phyloP scores from a whole-genome alignment of 2,113 vertebrate genomes.

The Brachypodius melanocephalos region DNA sequence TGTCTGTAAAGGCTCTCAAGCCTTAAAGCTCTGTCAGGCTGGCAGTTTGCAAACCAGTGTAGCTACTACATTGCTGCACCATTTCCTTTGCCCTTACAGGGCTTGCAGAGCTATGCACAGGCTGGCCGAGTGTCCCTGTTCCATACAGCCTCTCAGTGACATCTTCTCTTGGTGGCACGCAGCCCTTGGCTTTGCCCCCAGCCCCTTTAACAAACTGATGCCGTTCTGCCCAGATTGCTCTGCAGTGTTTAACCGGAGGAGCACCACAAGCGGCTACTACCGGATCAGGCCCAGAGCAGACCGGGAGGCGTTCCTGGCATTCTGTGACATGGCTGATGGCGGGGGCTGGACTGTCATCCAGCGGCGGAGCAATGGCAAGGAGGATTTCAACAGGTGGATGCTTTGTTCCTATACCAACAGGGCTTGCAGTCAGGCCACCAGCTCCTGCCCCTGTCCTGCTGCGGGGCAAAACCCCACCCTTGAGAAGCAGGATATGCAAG shows the following conservation, averaged over 20 bases:
- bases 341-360: slow-evolving; percentile 90
- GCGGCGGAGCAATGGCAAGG: slow-evolving; percentile 80
- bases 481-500: neutral
- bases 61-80: neutral
- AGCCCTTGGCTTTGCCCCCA: neutral
- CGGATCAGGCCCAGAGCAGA: slow-evolving; percentile 75
- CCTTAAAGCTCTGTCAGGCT: neutral
- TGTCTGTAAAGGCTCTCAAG: neutral
- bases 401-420: rapidly evolving
- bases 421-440: neutral
- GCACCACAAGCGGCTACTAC: slow-evolving; percentile 79
- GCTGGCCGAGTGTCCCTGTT: neutral
- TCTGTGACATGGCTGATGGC: slow-evolving; percentile 89
- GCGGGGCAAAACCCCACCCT: neutral
- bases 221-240: slow-evolving; percentile 77
- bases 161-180: neutral
- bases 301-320: slow-evolving; percentile 81
- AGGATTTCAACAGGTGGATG: slow-evolving; percentile 83
- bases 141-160: neutral
- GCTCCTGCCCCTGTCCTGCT: neutral
- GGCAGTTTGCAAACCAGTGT: neutral
- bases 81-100: neutral
- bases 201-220: rapidly evolving
- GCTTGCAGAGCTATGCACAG: neutral
- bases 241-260: slow-evolving; percentile 73